phyloP scores from a whole-genome alignment of 2,888 invertebrate genomes.

The Neuroscelio doddi region DNA sequence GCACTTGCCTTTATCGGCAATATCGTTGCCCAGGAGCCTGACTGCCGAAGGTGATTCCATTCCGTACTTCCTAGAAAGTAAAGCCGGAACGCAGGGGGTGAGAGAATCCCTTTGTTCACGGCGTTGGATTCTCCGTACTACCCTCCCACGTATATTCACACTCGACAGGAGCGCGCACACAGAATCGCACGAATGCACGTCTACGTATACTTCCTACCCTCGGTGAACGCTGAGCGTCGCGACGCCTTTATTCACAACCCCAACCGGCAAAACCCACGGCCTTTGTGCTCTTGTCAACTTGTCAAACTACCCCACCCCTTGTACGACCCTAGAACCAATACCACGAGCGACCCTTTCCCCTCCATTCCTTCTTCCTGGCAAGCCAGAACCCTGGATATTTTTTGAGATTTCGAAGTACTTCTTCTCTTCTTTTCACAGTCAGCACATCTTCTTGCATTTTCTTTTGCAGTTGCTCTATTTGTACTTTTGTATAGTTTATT shows the following conservation, averaged over 20 bases:
- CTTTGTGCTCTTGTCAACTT: constrained; percentile 72
- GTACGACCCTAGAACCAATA: constrained; percentile 61
- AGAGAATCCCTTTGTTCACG: constrained; percentile 56
- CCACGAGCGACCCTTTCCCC: constrained; percentile 48
- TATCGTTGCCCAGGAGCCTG: constrained; percentile 29
- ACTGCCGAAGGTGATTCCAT: constrained; percentile 34
- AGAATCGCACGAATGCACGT: constrained; percentile 16
- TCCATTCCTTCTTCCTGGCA: constrained; percentile 29
- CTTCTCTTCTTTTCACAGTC: constrained; percentile 20
- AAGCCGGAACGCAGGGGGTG: constrained; percentile 12
- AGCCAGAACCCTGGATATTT: constrained; percentile 37
- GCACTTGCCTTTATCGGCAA: constrained; percentile 42
- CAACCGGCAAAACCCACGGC: constrained; percentile 66
- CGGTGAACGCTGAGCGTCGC: constrained; percentile 73
- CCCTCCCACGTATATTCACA: constrained; percentile 46
- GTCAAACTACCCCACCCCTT: constrained; percentile 70
- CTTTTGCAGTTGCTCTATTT: not conserved
- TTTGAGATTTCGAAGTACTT: constrained; percentile 31
- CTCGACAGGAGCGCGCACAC: constrained; percentile 26
- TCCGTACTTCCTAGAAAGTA: constrained; percentile 22
- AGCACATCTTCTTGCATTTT: constrained; percentile 13
- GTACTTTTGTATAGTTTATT: not conserved
- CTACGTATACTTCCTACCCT: constrained; percentile 46
- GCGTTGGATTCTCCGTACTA: constrained; percentile 54
- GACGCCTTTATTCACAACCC: constrained; percentile 72